Evolutionary conservation across 2,888 invertebrate species (phyloP), one percentile per base, ranked within the genome.

Genomic region (Loripinus fragilis): DNA sequence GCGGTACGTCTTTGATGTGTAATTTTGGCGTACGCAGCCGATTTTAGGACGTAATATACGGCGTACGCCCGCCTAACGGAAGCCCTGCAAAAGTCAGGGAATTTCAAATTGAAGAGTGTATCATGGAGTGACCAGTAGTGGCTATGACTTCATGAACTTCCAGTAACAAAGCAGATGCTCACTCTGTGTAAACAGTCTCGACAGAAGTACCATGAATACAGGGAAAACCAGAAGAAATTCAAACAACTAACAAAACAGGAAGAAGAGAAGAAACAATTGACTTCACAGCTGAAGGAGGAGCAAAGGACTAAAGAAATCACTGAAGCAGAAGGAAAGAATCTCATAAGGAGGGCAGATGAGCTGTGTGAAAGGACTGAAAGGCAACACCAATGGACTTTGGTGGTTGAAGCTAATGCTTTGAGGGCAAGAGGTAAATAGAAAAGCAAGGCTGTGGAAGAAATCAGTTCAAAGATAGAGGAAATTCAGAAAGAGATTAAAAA

Each of bases 221-320:
- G 5, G 38, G 38, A 38, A 8, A 38, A 38, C n/a, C 38, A 38
- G 38, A 38, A 2, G 25, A 55, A 55, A 55, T 28, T 55, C 25
- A 55, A 55, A 55, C 55, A 55, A 55, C 55, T 55, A 7, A 55
- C 25, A 8, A 25, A 25, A 55, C 23, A 55, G 28, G 55, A 55
- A 25, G 28, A 48, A 20, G 48, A 48, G 48, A 10, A 48, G 48
- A 48, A 48, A 48, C 48, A 55, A 55, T 28, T 55, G 55, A 55
- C 55, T 55, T 55, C 55, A 23, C 55, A 55, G 28, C 55, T 55
- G 55, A 55, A 55, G 23, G 55, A 55, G 55, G 25, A 55, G 55
- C 55, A 28, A 55, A 28, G 55, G 12, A 55, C 23, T 28, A 55
- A 55, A 28, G 55, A 55, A 23, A 55, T 23, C 23, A 55, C 38